These are phyloP conservation scores for Bembecia ichneumoniformis DNA, from an alignment of 2,888 invertebrate genomes.

Conservation along the genomic window DNA sequence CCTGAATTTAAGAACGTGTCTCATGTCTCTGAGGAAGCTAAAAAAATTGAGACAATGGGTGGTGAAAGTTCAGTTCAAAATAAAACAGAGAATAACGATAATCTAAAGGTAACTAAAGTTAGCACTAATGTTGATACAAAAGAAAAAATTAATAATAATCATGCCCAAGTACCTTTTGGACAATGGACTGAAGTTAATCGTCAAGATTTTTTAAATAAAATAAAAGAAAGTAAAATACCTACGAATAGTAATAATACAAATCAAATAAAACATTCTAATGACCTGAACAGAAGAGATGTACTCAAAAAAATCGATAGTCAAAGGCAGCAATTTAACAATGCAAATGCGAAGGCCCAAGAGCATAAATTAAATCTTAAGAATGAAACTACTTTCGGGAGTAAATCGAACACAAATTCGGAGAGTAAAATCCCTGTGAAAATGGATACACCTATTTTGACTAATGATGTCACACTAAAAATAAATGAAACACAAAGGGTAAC, in stretches of 20 bases:
- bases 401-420: conserved; percentile 16
- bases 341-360: conserved; percentile 38
- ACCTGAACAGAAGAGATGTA: conserved; percentile 59
- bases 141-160: conserved; percentile 38
- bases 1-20: neutral
- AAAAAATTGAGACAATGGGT: neutral
- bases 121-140: conserved; percentile 11
- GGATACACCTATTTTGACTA: conserved; percentile 13
- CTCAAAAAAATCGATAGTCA: conserved; percentile 60
- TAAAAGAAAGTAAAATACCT: conserved; percentile 48
- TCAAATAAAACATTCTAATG: conserved; percentile 59
- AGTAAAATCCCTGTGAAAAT: conserved; percentile 18
- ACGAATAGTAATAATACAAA: conserved; percentile 40
- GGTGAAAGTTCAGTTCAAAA: neutral
- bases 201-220: conserved; percentile 57
- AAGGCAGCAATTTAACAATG: conserved; percentile 36
- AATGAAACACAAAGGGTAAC: neutral
- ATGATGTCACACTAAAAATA: conserved; percentile 9
- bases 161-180: conserved; percentile 56
- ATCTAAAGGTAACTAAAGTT: conserved; percentile 13
- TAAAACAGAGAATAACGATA: conserved; percentile 6
- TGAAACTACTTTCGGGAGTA: conserved; percentile 41
- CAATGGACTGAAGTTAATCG: conserved; percentile 63
- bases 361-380: conserved; percentile 31
- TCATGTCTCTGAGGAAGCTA: neutral